Evolutionary conservation across 2,888 invertebrate species (phyloP), one percentile per base, ranked within the genome.

Genomic region (Smittia sp.): DNA sequence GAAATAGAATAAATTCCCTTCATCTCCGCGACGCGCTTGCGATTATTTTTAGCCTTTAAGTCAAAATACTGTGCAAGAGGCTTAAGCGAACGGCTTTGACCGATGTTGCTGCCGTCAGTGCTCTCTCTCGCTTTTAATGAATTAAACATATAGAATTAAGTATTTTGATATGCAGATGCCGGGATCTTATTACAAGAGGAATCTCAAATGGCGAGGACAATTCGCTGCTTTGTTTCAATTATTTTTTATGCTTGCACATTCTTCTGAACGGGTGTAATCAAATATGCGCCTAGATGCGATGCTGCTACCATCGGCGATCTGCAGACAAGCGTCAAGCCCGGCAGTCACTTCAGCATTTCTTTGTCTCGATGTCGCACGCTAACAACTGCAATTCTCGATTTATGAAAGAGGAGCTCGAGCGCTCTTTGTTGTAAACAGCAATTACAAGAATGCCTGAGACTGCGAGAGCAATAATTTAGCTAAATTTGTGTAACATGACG

Each of bases 121-220:
- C 9, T 7, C 7, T 39, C 13, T 46, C n/a, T 46, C n/a, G 4
- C 52, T 7, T 65, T 27, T 20, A 67, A 67, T 67, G 67, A 39
- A 67, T 39, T 67, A 67, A 67, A 39, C 20, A 39, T 67, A 67
- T 67, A 39, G 67, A 38, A 67, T 67, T 67, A 67, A 27, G 67
- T 67, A 67, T 39, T 67, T 67, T 67, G 67, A 67, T 67, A 67
- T 67, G 67, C 67, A 67, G 67, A 67, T 67, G 67, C 65, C n/a
- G 27, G n/a, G 65, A 65, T 65, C 65, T 65, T 32, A 65, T 65
- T 65, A 58, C 58, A 1, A 32, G 24, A 9, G 58, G 22, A 58
- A 22, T 18, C 22, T 38, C 38, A 39, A 67, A 67, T 38, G 38
- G 1, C 67, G 67, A 67, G 67, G 67, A 67, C 67, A 67, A 67